Evolutionary conservation across 2,113 vertebrate genomes (phyloP), one percentile per base, ranked within the genome.

Genomic region (Larimichthys crocea): DNA sequence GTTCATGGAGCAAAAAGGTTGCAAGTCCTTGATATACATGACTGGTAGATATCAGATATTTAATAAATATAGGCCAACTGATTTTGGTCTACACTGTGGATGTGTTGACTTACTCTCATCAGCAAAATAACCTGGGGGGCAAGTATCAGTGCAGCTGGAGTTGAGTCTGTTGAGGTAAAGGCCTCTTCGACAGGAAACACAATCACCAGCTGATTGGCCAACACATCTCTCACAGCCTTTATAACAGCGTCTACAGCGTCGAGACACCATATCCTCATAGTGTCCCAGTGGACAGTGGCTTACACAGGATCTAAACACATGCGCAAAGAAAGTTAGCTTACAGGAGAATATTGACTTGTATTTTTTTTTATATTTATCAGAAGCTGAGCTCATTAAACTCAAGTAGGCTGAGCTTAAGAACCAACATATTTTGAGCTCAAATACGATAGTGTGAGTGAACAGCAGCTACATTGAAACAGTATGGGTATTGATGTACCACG

Each of bases 171-270:
- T 91, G 15, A 95, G 92, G 89, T 96, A 97, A 73, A 97, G 94
- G 5, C 95, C 96, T 0, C 94, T 87, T 29, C 95, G 94, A 91
- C 97, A 98, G 2, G 96, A 93, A 0, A 90, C 93, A 92, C 97
- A 99, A 63, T 96, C 91, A 0, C 76, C 88, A 0, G 84, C 69
- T 10, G 92, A 89, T 61, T 77, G 92, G 5, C 96, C 96, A 0
- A 83, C 57, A 12, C 97, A 99, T 3, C 85, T 92, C 88, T 98
- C 97, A 4, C 97, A 99, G n/a, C 96, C 96, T 86, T 92, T 92
- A 75, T 88, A 84, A 91, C 97, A 99, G 22, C 94, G 92, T 46
- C 95, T 93, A 79, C 97, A 98, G 73, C 96, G 94, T 31, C 93
- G 92, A 3, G 94, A 94, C 0, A 62, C 74, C 0, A 29, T 24